Evolutionary conservation across 2,113 vertebrate species (phyloP).

Genomic region (Bubo scandiacus): DNA sequence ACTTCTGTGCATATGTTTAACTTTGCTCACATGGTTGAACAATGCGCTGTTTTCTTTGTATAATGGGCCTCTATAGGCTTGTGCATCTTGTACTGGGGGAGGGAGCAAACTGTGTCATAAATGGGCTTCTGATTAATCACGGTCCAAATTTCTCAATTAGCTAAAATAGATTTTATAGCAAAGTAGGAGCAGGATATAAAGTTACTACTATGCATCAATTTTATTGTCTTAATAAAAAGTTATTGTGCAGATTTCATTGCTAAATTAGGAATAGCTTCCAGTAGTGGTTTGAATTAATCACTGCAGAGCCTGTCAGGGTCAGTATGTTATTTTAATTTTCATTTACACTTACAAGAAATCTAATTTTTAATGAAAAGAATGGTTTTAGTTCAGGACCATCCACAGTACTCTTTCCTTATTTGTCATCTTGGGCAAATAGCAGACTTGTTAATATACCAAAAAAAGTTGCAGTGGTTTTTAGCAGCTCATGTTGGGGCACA

Average conservation of each 20-base stretch:
- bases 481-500: not conserved
- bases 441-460: not conserved
- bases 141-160: not conserved
- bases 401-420: not conserved
- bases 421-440: not conserved
- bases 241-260: not conserved
- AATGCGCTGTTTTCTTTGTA: constrained; percentile 74
- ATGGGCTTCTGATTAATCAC: constrained; percentile 68
- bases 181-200: not conserved
- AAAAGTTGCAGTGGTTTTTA: not conserved
- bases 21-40: constrained; percentile 59
- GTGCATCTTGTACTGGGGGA: constrained; percentile 25
- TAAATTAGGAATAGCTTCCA: not conserved
- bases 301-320: not conserved
- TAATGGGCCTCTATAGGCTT: constrained; percentile 72
- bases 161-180: not conserved
- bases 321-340: not conserved
- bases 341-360: not conserved
- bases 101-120: constrained; percentile 52
- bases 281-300: not conserved
- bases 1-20: constrained; percentile 66
- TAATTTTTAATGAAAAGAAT: not conserved
- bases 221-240: not conserved
- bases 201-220: not conserved
- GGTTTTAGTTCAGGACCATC: not conserved